phyloP scores from a whole-genome alignment of 2,113 vertebrate species.

The Hassar affinis region DNA sequence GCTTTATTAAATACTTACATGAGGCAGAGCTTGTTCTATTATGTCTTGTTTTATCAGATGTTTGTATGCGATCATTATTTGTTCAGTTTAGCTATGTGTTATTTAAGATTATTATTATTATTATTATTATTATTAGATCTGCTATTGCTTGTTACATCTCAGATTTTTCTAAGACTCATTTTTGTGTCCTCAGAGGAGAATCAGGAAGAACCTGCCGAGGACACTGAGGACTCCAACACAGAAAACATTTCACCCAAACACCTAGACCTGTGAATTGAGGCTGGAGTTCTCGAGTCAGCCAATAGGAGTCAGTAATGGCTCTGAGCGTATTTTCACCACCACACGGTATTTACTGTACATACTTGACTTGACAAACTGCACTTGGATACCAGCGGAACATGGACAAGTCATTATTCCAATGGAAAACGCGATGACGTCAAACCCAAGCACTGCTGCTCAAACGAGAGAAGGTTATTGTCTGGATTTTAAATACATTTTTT shows the following conservation, averaged over 20 bases:
- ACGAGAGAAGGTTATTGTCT: constrained; percentile 42
- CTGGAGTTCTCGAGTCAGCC: constrained; percentile 18
- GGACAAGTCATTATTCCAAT: constrained; percentile 33
- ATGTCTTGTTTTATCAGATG: background rate
- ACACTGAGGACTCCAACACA: constrained; percentile 23
- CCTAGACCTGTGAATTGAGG: constrained; percentile 65
- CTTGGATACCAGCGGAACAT: constrained; percentile 20
- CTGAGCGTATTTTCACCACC: constrained; percentile 24
- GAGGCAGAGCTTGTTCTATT: background rate
- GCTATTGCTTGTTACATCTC: background rate
- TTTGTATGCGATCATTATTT: background rate
- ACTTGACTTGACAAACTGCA: constrained; percentile 41
- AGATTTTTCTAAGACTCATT: background rate
- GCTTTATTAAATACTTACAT: background rate
- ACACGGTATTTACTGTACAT: constrained; percentile 53
- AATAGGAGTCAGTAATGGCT: constrained; percentile 9
- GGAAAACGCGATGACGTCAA: constrained; percentile 46
- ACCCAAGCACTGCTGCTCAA: constrained; percentile 5
- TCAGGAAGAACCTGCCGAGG: constrained; percentile 28
- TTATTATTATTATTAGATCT: background rate
- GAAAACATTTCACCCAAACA: constrained; percentile 43
- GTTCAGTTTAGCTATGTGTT: background rate
- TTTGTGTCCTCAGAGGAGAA: constrained; percentile 48
- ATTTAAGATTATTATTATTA: background rate
- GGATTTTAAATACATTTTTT: constrained; percentile 52